Evolutionary conservation across 35 echinoderm and acorn worm genomes (phyloP).

Genomic region (Heliocidaris erythrogramma): DNA sequence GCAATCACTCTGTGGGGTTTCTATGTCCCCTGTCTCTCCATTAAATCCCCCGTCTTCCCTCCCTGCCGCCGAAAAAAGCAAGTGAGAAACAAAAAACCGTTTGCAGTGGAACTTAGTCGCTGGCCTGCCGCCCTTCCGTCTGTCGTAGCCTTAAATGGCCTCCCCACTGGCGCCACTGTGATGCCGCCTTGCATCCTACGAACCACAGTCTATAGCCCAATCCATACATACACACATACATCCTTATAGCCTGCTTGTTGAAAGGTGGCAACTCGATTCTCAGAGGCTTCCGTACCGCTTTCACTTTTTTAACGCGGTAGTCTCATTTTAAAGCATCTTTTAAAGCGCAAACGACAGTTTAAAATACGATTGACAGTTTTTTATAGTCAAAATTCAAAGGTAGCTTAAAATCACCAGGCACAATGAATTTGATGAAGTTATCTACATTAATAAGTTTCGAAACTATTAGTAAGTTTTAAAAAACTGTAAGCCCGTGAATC

Average conservation of each 20-base stretch:
- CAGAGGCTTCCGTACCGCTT: background rate
- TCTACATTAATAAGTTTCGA: too few species aligned
- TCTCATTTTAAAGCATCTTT: background rate
- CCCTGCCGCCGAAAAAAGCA: background rate
- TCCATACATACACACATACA: conserved; percentile 13
- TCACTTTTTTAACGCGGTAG: background rate
- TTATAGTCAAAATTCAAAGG: too few species aligned
- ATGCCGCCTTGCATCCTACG: background rate
- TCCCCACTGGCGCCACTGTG: background rate
- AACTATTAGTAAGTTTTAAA: too few species aligned
- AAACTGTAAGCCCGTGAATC: too few species aligned
- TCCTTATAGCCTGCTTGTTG: background rate
- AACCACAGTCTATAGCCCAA: background rate
- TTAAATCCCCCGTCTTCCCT: background rate
- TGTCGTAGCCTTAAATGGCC: conserved; percentile 35
- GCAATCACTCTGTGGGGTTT: background rate
- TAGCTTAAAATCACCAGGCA: too few species aligned
- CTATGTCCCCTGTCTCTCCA: background rate
- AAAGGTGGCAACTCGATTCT: conserved; percentile 9
- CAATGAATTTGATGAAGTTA: too few species aligned
- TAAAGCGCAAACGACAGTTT: background rate
- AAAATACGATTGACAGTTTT: background rate
- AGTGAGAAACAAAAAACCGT: conserved; percentile 33
- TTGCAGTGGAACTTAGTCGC: background rate
- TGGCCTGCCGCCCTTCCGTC: background rate